phyloP scores from a whole-genome alignment of 2,113 vertebrate species.

The Megaceryle maxima region DNA sequence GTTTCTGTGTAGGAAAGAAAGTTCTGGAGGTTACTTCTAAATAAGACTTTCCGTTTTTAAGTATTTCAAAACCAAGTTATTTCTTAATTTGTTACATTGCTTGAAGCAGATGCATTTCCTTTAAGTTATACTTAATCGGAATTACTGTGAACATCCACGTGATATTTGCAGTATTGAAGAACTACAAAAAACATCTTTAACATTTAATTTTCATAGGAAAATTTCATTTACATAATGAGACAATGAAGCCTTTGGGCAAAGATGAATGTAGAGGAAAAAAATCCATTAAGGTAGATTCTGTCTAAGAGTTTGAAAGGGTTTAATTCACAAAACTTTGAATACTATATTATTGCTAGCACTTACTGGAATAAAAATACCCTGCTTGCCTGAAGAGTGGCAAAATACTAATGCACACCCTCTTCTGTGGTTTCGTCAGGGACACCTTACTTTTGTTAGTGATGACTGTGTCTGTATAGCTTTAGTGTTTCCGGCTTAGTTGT shows the following conservation, averaged over 20 bases:
- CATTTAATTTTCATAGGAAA: slow-evolving; percentile 62
- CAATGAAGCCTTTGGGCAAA: slow-evolving; percentile 49
- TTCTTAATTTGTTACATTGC: slow-evolving; percentile 22
- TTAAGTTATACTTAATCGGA: background rate
- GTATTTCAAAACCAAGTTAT: background rate
- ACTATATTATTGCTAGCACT: slow-evolving; percentile 12
- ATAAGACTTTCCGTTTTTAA: background rate
- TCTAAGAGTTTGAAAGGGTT: slow-evolving; percentile 19
- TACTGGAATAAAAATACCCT: slow-evolving; percentile 15
- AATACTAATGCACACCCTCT: background rate
- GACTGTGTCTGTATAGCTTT: background rate
- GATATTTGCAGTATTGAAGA: slow-evolving; percentile 41
- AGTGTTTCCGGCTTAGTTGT: background rate
- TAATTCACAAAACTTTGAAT: slow-evolving; percentile 49
- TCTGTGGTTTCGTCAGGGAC: background rate
- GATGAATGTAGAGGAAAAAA: slow-evolving; percentile 28
- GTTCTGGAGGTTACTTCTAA: slow-evolving; percentile 13
- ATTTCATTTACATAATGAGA: slow-evolving; percentile 63
- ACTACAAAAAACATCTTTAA: slow-evolving; percentile 57
- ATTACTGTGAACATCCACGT: background rate
- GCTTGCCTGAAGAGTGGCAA: background rate
- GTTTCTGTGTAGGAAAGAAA: background rate
- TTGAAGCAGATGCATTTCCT: slow-evolving; percentile 14
- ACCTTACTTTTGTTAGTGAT: background rate
- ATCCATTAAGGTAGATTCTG: slow-evolving; percentile 48